These are phyloP conservation scores for Drosophila paranaensis DNA, from an alignment of 2,888 invertebrate genomes.

Conservation along the genomic window DNA sequence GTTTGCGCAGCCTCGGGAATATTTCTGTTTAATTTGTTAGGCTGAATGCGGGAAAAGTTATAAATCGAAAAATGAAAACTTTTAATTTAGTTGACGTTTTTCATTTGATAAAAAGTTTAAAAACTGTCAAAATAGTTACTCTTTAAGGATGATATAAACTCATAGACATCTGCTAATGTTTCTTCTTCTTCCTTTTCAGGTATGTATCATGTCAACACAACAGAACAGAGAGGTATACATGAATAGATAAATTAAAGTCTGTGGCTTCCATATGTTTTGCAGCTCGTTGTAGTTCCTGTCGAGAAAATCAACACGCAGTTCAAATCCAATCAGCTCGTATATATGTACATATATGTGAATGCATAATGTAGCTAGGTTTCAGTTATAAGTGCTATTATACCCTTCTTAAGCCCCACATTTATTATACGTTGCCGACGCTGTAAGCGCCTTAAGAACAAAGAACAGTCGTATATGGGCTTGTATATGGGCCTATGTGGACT, in stretches of 20 bases:
- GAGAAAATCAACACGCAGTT: slow-evolving; percentile 33
- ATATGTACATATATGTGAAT: slow-evolving; percentile 5
- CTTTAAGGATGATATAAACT: background rate
- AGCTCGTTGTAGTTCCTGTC: background rate
- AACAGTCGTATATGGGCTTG: slow-evolving; percentile 4
- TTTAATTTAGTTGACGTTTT: background rate
- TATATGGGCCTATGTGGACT: slow-evolving; percentile 8
- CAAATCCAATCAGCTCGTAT: slow-evolving; percentile 24
- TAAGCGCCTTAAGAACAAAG: slow-evolving; percentile 30
- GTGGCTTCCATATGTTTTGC: slow-evolving; percentile 19
- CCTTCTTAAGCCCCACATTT: slow-evolving; percentile 48
- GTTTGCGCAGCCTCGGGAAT: slow-evolving; percentile 10
- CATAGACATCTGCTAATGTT: background rate
- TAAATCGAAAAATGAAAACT: slow-evolving; percentile 1
- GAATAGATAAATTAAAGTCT: background rate
- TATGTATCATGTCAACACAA: slow-evolving; percentile 43
- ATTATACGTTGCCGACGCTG: slow-evolving; percentile 23
- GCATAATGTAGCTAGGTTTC: slow-evolving; percentile 20
- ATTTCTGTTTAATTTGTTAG: slow-evolving; percentile 6
- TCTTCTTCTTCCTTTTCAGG: slow-evolving; percentile 47
- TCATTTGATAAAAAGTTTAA: background rate
- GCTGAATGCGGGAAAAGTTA: slow-evolving; percentile 26
- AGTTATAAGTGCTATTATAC: slow-evolving; percentile 43
- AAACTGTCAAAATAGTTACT: background rate
- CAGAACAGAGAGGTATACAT: slow-evolving; percentile 25